phyloP scores from a whole-genome alignment of 1,140 invertebrate genomes.

The Riptortus pedestris region DNA sequence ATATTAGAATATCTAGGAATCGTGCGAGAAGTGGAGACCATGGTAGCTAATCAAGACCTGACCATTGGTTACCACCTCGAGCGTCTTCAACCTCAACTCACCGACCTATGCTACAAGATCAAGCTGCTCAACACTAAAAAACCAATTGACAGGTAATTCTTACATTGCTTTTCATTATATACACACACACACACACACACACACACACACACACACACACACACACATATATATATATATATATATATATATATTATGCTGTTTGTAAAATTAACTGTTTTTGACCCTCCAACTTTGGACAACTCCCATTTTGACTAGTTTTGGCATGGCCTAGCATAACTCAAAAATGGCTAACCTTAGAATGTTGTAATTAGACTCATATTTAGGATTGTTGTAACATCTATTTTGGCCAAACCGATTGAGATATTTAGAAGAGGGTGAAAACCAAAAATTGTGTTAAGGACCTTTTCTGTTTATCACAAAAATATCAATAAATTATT shows the following conservation, averaged over 20 bases:
- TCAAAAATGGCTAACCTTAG: no score
- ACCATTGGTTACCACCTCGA: slow-evolving; percentile 49
- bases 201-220: not conserved
- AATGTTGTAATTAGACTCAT: no score
- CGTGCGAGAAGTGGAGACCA: slow-evolving; percentile 42
- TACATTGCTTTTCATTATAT: not conserved
- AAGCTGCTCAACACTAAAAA: slow-evolving; percentile 48
- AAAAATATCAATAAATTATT: no score
- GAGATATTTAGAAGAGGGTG: no score
- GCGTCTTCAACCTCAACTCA: slow-evolving; percentile 49
- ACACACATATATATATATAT: not conserved
- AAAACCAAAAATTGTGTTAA: no score
- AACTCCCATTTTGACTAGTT: no score
- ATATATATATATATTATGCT: not conserved
- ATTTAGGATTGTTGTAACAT: no score
- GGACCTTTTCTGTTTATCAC: no score
- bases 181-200: not conserved
- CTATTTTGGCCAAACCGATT: no score
- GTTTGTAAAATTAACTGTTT: not conserved
- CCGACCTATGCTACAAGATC: slow-evolving; percentile 50
- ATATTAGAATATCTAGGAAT: slow-evolving; percentile 57
- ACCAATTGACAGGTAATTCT: slow-evolving; percentile 48
- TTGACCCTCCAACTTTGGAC: no score
- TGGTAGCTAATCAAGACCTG: slow-evolving; percentile 36
- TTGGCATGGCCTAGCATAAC: no score